A percentile compares a stretch with the other conserved stretches of the same genome.
These are phyloP conservation scores for Clangula hyemalis DNA, from an alignment of 2,797 vertebrate species.

Conservation along the genomic window DNA sequence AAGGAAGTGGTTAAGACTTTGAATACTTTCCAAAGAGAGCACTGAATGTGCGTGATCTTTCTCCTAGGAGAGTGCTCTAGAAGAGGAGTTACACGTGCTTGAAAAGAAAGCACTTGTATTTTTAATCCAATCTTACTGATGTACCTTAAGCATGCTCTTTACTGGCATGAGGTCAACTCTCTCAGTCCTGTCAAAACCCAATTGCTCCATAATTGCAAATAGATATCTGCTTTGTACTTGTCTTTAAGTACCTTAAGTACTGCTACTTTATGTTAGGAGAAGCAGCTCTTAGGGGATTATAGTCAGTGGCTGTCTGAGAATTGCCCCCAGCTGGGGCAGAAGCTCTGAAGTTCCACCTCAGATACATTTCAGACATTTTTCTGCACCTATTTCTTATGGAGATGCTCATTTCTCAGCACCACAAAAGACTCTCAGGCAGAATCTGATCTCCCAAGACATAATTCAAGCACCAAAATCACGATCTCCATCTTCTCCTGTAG, in stretches of 20 bases:
- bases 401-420: neutral
- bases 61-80: neutral
- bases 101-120: neutral
- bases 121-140: neutral
- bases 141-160: neutral
- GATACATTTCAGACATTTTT: neutral
- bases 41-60: neutral
- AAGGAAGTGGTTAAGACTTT: neutral
- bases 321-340: neutral
- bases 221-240: neutral
- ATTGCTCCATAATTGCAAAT: neutral
- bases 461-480: neutral
- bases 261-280: neutral
- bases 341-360: neutral
- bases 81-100: neutral
- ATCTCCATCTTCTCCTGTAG: neutral
- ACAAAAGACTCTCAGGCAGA: neutral
- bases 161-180: neutral
- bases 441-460: neutral
- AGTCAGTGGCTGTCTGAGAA: neutral
- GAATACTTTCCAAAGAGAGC: neutral
- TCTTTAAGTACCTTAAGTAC: neutral
- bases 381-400: neutral
- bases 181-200: neutral
- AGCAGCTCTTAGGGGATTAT: neutral